These are phyloP conservation scores for Pseudomyrmex cubaensis DNA, from an alignment of 1,140 invertebrate species.

Conservation along the genomic window DNA sequence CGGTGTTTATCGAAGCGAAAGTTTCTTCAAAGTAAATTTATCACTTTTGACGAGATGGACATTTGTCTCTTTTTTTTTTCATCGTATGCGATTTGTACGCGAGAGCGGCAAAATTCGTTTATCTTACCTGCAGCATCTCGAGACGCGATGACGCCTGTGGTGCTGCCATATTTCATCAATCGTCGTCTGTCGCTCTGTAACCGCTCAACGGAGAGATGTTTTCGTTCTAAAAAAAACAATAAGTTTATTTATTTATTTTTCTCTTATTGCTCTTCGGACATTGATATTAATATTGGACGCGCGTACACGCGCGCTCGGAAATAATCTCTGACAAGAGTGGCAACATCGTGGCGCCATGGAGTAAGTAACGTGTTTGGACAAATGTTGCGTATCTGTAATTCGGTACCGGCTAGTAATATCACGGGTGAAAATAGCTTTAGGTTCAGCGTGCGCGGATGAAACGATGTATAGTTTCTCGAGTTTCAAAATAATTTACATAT, in stretches of 20 bases:
- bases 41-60: too few species aligned
- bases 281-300: background rate
- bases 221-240: constrained; percentile 44
- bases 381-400: constrained; percentile 53
- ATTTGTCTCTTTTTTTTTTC: background rate
- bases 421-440: constrained; percentile 40
- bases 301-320: background rate
- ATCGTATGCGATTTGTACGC: background rate
- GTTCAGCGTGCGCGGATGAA: constrained; percentile 18
- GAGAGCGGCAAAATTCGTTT: constrained; percentile 8
- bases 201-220: constrained; percentile 39
- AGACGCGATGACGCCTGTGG: constrained; percentile 81
- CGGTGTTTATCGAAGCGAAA: too few species aligned
- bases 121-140: constrained; percentile 81
- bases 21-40: constrained; percentile 1
- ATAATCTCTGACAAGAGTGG: constrained; percentile 7
- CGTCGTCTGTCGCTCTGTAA: constrained; percentile 46
- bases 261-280: background rate
- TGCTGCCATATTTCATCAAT: constrained; percentile 77
- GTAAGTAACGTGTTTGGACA: constrained; percentile 24
- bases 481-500: constrained; percentile 47
- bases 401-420: constrained; percentile 41
- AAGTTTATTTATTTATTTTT: background rate
- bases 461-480: constrained; percentile 27
- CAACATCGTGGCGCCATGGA: constrained; percentile 5